Evolutionary conservation across 2,113 vertebrate species (phyloP).

Genomic region (Oreochromis spilurus): DNA sequence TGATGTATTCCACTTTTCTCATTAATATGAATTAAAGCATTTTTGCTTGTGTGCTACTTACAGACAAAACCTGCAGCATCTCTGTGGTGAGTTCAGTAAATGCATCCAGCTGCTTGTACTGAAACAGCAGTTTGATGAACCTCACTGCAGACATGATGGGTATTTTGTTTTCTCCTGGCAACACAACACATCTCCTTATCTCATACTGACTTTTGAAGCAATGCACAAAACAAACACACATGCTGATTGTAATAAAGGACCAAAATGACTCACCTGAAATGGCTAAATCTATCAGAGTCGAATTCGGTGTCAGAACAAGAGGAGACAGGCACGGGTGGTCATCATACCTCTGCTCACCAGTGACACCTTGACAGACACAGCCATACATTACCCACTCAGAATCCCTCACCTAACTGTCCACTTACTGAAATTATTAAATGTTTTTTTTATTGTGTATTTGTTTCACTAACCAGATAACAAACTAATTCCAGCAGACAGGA

Average conservation of each 20-base stretch:
- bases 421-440: not conserved
- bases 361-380: slow-evolving; percentile 40
- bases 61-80: slow-evolving; percentile 78
- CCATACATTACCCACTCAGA: not conserved
- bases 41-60: slow-evolving; percentile 49
- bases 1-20: not conserved
- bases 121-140: slow-evolving; percentile 86
- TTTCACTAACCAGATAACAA: slow-evolving; percentile 80
- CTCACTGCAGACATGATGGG: slow-evolving; percentile 78
- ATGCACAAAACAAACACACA: not conserved
- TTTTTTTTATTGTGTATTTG: not conserved
- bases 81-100: slow-evolving; percentile 73
- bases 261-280: slow-evolving; percentile 44
- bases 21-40: not conserved
- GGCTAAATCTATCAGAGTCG: slow-evolving; percentile 62
- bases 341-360: slow-evolving; percentile 7
- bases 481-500: slow-evolving; percentile 83
- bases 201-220: not conserved
- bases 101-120: slow-evolving; percentile 79
- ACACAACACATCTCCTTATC: not conserved
- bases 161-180: slow-evolving; percentile 75
- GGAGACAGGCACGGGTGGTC: slow-evolving; percentile 20
- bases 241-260: not conserved
- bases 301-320: slow-evolving; percentile 32
- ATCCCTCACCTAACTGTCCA: not conserved